These are phyloP conservation scores for Drosophila cognata DNA, from an alignment of 2,888 invertebrate genomes.

Conservation along the genomic window DNA sequence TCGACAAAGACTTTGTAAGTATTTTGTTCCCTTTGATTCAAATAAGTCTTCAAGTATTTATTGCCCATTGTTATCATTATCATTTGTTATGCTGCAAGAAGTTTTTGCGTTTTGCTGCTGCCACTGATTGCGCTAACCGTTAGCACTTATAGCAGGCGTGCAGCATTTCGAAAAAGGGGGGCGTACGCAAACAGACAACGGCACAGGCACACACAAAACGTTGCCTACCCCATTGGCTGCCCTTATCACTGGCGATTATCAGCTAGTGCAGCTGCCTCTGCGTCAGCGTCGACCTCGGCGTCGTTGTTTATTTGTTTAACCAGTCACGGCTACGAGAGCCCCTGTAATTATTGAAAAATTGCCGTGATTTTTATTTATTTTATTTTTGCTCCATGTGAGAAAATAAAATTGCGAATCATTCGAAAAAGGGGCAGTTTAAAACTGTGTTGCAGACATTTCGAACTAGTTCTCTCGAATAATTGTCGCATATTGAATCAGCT, in stretches of 20 bases:
- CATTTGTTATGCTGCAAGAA: conserved; percentile 45
- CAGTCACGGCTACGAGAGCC: conserved; percentile 13
- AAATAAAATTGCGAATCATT: not conserved
- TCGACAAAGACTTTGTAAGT: conserved; percentile 76
- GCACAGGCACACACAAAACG: conserved; percentile 2
- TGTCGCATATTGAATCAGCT: not conserved
- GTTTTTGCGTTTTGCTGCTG: conserved; percentile 7
- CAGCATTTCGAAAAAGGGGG: conserved; percentile 25
- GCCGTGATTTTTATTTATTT: not conserved
- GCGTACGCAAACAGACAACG: conserved; percentile 20
- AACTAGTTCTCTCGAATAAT: not conserved
- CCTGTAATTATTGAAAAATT: conserved; percentile 18
- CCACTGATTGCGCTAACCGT: conserved; percentile 57
- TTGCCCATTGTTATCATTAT: conserved; percentile 39
- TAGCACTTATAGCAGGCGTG: conserved; percentile 51
- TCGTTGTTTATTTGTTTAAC: conserved; percentile 14
- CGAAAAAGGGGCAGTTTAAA: not conserved
- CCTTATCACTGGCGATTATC: conserved; percentile 38
- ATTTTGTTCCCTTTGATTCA: conserved; percentile 12
- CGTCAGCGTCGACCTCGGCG: not conserved
- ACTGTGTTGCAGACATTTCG: not conserved
- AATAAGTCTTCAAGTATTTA: conserved; percentile 7
- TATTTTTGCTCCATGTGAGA: not conserved
- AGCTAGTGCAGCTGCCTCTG: conserved; percentile 23
- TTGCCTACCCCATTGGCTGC: conserved; percentile 19